Base-by-base conservation (phyloP, 2,113 vertebrate genomes). In the Chaenocephalus aceratus region DNA sequence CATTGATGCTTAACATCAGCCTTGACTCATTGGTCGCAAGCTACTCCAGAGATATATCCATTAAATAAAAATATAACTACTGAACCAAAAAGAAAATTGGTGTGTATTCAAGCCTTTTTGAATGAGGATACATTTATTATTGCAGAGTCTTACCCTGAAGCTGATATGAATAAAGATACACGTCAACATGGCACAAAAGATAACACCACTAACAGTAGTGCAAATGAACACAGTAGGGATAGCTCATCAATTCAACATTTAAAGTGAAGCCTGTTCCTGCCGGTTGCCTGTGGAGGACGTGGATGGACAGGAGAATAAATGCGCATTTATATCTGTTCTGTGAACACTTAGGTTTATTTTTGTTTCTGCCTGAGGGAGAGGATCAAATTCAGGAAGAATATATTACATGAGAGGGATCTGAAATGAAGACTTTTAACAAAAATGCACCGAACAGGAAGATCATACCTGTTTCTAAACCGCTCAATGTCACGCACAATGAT, bases 301-400 rank as follows among this genome's bases (percentile, higher is more conserved):
- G 26, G 73, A 85, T 23, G 77, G 78, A 82, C 68, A 69, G 72
- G 51, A 69, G 64, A 80, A 82, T 88, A 80, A 83, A 82, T 78
- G 79, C 3, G 11, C 72, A 67, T 87, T 91, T 79, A 60, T 84
- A 79, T 80, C 70, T 61, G 56, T 82, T 83, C 18, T 10, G 45
- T 52, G 62, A 79, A 75, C 75, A 69, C 75, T 45, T 62, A 71
- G 54, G 52, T 63, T 41, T 41, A 74, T 57, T 66, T 73, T 53
- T 82, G 36, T 62, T 46, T 75, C 45, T 56, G 74, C 73, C 86
- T 74, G 75, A 68, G 78, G 75, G 41, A 72, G 62, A 77, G 46
- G 71, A 63, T 85, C 52, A 61, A 48, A 88, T 78, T 77, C 78
- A 79, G 79, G 56, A 60, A 34, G 48, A 86, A 49, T 67, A 13